Conservation (phyloP, 2,888 invertebrate genomes). For the Macaria notata region DNA sequence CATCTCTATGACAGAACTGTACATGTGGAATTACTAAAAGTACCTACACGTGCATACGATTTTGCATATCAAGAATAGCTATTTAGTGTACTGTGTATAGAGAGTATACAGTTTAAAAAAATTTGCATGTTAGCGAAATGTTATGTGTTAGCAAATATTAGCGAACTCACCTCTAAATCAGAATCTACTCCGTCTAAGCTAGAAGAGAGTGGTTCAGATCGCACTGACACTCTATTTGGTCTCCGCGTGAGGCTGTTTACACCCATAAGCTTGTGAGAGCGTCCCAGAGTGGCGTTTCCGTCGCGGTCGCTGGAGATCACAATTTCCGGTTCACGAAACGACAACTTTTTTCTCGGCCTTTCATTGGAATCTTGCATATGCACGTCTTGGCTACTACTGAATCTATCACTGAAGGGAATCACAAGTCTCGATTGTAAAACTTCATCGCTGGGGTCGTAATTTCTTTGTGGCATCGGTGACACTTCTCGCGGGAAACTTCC, state of each 20-base stretch:
- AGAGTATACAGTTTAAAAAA: too few species aligned
- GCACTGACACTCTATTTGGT: conserved; percentile 59
- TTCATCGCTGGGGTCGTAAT: conserved; percentile 65
- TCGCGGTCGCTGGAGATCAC: conserved; percentile 53
- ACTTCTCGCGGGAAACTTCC: conserved; percentile 51
- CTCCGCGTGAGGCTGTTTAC: conserved; percentile 64
- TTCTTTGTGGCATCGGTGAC: conserved; percentile 48
- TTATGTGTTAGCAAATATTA: too few species aligned
- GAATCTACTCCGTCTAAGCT: conserved; percentile 82
- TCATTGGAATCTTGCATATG: conserved; percentile 65
- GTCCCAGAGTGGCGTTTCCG: conserved; percentile 57
- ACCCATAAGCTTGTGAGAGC: conserved; percentile 73
- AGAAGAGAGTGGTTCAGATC: conserved; percentile 58
- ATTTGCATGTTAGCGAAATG: too few species aligned
- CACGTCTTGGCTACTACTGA: conserved; percentile 52
- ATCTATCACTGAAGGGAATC: conserved; percentile 70
- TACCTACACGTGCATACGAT: too few species aligned
- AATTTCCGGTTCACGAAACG: conserved; percentile 93
- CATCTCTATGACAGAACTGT: not conserved
- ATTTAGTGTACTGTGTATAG: too few species aligned
- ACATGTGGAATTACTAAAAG: not conserved
- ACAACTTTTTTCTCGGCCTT: conserved; percentile 91
- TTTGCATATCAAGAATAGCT: too few species aligned
- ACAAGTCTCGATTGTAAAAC: conserved; percentile 69
- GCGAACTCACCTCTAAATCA: conserved; percentile 79